phyloP scores from a whole-genome alignment of 2,888 invertebrate species.

The Machimus atricapillus region DNA sequence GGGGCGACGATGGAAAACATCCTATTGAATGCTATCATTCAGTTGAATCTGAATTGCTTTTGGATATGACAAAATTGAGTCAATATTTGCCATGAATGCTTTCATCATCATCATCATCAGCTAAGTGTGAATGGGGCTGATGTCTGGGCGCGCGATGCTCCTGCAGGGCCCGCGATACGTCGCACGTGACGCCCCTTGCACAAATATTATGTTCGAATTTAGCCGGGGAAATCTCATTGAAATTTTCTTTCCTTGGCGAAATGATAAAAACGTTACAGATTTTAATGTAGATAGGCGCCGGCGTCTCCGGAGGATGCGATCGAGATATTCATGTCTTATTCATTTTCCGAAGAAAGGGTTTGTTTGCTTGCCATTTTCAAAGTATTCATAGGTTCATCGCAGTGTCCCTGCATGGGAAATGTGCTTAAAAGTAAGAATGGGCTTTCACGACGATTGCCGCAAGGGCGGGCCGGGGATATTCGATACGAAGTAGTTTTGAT shows the following conservation, averaged over 20 bases:
- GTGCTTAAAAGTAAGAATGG: not conserved
- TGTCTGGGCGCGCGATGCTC: not conserved
- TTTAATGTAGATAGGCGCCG: not conserved
- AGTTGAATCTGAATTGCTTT: slow-evolving; percentile 27
- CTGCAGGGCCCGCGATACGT: not conserved
- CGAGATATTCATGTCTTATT: not conserved
- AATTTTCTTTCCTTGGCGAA: not conserved
- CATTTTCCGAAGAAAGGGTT: not conserved
- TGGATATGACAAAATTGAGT: slow-evolving; percentile 29
- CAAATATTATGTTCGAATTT: not conserved
- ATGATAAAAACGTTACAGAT: slow-evolving; percentile 11
- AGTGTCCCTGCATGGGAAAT: not conserved
- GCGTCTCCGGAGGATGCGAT: not conserved
- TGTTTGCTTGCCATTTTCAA: not conserved
- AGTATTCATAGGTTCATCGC: not conserved
- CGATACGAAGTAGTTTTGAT: not conserved
- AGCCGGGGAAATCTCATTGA: not conserved
- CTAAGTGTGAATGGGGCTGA: not conserved
- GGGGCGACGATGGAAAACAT: not conserved
- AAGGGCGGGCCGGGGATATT: not conserved
- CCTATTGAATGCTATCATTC: slow-evolving; percentile 20
- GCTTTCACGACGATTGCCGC: not conserved
- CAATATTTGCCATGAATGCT: not conserved
- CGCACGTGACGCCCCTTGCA: not conserved
- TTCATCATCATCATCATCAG: not conserved